These are phyloP conservation scores for Palythoa grandiflora DNA, from an alignment of 92 coral and sea anemone species.

Conservation along the genomic window DNA sequence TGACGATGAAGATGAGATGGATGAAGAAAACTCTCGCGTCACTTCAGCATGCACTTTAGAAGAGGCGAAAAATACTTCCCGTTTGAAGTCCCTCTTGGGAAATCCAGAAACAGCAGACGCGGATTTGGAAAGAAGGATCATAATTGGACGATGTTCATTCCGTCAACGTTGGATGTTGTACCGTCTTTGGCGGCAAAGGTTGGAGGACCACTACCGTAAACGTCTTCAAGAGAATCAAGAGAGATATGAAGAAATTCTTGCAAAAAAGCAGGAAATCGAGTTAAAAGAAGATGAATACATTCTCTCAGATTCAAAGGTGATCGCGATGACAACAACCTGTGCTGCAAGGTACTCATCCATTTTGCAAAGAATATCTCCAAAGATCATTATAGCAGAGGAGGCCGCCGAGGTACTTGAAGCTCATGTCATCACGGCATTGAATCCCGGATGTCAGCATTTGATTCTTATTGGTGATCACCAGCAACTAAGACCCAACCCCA, in stretches of 20 bases:
- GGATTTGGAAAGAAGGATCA: neutral
- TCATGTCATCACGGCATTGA: conserved; percentile 83
- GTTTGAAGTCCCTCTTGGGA: conserved; percentile 34
- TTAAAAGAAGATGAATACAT: conserved; percentile 58
- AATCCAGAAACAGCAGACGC: conserved; percentile 13
- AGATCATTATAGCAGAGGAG: conserved; percentile 87
- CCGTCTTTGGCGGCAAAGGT: conserved; percentile 77
- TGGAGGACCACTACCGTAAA: conserved; percentile 54
- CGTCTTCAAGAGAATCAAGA: conserved; percentile 61
- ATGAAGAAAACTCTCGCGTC: conserved; percentile 17
- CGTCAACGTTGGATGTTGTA: conserved; percentile 80
- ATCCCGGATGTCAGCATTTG: conserved; percentile 82
- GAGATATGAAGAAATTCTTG: conserved; percentile 62
- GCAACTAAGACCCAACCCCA: conserved; percentile 92
- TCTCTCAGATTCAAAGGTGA: conserved; percentile 48
- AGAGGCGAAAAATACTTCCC: neutral
- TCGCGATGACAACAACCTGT: conserved; percentile 70
- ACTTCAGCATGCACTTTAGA: conserved; percentile 18
- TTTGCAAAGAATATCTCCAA: conserved; percentile 80
- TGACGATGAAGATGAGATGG: conserved; percentile 7
- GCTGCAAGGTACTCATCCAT: conserved; percentile 77
- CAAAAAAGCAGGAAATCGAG: conserved; percentile 64
- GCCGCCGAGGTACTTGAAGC: conserved; percentile 98
- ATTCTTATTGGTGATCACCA: conserved; percentile 96
- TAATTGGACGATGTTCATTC: neutral